phyloP scores from a whole-genome alignment of 2,797 vertebrate genomes.

The Macropodus opercularis region DNA sequence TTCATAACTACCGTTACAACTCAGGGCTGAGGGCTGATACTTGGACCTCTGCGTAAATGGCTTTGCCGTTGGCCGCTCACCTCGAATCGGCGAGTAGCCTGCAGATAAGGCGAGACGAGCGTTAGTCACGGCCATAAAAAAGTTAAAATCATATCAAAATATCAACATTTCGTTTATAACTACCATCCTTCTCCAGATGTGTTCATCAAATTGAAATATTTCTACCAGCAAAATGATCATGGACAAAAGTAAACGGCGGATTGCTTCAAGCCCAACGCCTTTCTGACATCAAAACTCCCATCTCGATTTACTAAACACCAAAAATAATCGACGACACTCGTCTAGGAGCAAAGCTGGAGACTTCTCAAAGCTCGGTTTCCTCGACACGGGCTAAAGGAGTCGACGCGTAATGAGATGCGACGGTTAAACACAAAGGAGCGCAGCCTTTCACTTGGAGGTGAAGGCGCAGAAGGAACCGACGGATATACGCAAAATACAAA shows the following conservation, averaged over 20 bases:
- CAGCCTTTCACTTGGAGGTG: conserved; percentile 7
- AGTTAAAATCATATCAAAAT: conserved; percentile 32
- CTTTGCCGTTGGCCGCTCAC: background rate
- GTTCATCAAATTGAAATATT: background rate
- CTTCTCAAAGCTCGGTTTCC: conserved; percentile 23
- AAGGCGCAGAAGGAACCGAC: conserved; percentile 1
- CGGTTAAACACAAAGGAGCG: conserved; percentile 19
- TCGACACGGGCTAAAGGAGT: conserved; percentile 11
- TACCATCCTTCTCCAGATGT: background rate
- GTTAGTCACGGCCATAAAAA: conserved; percentile 6
- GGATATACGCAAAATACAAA: background rate
- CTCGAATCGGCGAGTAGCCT: too few relatives aligned
- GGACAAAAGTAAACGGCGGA: conserved; percentile 33
- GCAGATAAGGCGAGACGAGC: too few relatives aligned
- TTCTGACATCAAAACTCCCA: conserved; percentile 26
- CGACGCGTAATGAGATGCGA: conserved; percentile 3
- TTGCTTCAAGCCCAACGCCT: conserved; percentile 30
- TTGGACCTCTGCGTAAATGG: background rate
- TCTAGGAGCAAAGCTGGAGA: conserved; percentile 19
- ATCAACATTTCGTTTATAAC: background rate
- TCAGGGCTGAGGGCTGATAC: conserved; percentile 1
- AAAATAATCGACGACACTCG: conserved; percentile 7
- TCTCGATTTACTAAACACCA: conserved; percentile 5
- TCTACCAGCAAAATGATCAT: background rate
- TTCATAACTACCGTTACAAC: conserved; percentile 37